Conservation (phyloP, 2,797 vertebrate genomes). For the Synaphobranchus kaupii region DNA sequence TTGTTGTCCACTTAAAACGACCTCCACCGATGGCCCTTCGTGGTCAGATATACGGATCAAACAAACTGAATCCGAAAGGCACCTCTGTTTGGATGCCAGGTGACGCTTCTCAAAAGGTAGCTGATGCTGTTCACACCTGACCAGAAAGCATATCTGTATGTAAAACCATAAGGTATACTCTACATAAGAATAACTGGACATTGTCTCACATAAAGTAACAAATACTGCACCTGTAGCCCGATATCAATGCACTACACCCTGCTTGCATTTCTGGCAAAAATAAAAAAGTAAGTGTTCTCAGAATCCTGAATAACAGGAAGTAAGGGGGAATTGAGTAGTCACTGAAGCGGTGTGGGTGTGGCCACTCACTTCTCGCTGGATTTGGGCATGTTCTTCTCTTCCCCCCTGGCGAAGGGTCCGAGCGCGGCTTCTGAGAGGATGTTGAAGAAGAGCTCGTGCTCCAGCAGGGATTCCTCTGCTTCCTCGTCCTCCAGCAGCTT, state of each 20-base stretch:
- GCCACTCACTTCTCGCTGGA: slow-evolving; percentile 89
- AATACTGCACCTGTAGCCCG: too few species aligned
- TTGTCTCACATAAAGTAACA: too few species aligned
- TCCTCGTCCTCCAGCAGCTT: slow-evolving; percentile 83
- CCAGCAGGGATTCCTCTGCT: slow-evolving; percentile 70
- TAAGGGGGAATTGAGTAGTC: not conserved
- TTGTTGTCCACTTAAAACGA: too few species aligned
- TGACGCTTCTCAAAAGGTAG: too few species aligned
- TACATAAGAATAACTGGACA: too few species aligned
- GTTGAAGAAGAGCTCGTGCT: slow-evolving; percentile 83
- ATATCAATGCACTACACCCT: not conserved
- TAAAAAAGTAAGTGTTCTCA: not conserved
- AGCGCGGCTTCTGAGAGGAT: slow-evolving; percentile 90
- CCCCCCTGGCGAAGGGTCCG: slow-evolving; percentile 92
- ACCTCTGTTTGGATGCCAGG: too few species aligned
- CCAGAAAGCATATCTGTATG: too few species aligned
- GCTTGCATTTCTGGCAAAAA: not conserved
- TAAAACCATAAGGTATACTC: too few species aligned
- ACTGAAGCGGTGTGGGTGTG: not conserved
- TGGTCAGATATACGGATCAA: too few species aligned
- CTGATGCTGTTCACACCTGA: too few species aligned
- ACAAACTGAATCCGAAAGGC: too few species aligned
- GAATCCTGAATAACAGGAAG: not conserved
- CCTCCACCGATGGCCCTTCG: too few species aligned
- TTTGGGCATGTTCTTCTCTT: slow-evolving; percentile 91